Percentiles rank a stretch among this genome's conserved stretches.
Conservation (phyloP, 2,797 vertebrate genomes). For the Lithobates pipiens region DNA sequence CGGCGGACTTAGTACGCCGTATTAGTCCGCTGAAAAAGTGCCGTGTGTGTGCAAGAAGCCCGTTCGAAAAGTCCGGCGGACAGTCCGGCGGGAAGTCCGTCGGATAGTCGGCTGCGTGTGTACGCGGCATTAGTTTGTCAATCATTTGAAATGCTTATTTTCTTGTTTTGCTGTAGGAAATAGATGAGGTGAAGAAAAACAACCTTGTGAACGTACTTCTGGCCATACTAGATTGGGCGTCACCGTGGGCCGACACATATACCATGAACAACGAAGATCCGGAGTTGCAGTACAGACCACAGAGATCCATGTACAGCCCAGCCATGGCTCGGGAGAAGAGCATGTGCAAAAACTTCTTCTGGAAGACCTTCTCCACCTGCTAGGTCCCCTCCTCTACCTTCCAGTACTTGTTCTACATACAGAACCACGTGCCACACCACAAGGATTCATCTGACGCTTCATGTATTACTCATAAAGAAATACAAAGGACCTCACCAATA, state of each 20-base stretch:
- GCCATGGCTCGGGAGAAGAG: constrained; percentile 59
- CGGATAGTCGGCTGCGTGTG: no score
- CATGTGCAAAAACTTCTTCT: constrained; percentile 77
- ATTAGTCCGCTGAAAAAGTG: no score
- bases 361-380: constrained; percentile 80
- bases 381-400: constrained; percentile 40
- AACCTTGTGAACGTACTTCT: constrained; percentile 68
- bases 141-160: no score
- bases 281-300: constrained; percentile 53
- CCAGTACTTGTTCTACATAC: background rate
- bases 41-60: no score
- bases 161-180: constrained; percentile 62
- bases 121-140: rapidly evolving
- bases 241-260: constrained; percentile 52
- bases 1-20: no score
- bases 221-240: constrained; percentile 65
- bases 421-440: no score
- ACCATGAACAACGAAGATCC: constrained; percentile 40
- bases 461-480: no score
- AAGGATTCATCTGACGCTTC: no score
- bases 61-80: no score
- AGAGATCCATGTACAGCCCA: constrained; percentile 48
- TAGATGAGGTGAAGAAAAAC: constrained; percentile 61
- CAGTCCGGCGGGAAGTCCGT: no score
- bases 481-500: no score